These are phyloP conservation scores for Drosophila mimetica DNA, from an alignment of 2,888 invertebrate genomes.

Conservation along the genomic window DNA sequence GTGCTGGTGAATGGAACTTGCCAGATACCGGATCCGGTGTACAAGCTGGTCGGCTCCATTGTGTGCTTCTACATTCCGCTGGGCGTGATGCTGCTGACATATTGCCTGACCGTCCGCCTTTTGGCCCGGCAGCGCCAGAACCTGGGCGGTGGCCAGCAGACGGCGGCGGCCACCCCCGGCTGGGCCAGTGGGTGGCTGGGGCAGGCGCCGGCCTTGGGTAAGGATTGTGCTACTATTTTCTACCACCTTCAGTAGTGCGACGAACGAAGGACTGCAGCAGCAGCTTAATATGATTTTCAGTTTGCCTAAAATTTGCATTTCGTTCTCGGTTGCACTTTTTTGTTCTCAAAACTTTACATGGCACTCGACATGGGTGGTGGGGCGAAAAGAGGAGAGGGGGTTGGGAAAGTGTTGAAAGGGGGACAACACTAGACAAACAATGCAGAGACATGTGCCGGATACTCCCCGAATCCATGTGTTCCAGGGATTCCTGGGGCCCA, in stretches of 20 bases:
- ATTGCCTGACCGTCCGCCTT: constrained; percentile 94
- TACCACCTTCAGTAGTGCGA: background rate
- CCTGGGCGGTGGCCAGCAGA: constrained; percentile 84
- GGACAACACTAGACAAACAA: constrained; percentile 35
- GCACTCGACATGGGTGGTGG: constrained; percentile 1
- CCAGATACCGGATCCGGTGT: constrained; percentile 94
- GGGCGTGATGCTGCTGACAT: constrained; percentile 97
- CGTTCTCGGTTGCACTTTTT: constrained; percentile 32
- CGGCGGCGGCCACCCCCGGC: constrained; percentile 85
- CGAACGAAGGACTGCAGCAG: constrained; percentile 19
- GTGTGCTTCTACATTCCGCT: constrained; percentile 98
- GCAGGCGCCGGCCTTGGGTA: constrained; percentile 86
- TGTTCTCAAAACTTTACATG: constrained; percentile 35
- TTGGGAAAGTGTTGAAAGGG: no score
- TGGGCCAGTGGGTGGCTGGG: constrained; percentile 92
- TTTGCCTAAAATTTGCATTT: constrained; percentile 45
- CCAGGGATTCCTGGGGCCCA: constrained; percentile 4
- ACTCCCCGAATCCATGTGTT: constrained; percentile 8
- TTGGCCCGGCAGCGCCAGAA: constrained; percentile 93
- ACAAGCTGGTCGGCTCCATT: constrained; percentile 96
- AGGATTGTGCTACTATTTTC: constrained; percentile 29
- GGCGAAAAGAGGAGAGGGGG: background rate
- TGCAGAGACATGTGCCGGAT: constrained; percentile 25
- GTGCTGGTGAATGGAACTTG: constrained; percentile 93
- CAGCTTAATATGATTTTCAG: constrained; percentile 51